phyloP scores from a whole-genome alignment of 2,888 invertebrate genomes.

The Pseudoips prasinana region DNA sequence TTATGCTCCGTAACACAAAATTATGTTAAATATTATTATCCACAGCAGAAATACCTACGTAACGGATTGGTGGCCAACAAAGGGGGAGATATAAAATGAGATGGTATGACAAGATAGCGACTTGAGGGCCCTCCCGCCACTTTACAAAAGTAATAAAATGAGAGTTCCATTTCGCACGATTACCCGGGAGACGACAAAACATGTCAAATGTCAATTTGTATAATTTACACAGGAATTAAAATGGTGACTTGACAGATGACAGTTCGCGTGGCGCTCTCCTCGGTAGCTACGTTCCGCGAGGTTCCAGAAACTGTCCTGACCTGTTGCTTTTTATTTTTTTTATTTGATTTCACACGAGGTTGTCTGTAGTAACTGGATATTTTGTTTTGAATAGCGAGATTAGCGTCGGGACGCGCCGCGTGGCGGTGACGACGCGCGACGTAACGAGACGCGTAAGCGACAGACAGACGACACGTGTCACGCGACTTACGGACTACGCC shows the following conservation, averaged over 20 bases:
- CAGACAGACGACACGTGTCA: slow-evolving; percentile 61
- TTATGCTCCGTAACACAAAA: no score
- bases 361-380: slow-evolving; percentile 52
- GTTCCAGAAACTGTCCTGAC: slow-evolving; percentile 28
- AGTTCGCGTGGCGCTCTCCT: slow-evolving; percentile 45
- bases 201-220: slow-evolving; percentile 76
- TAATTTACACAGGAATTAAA: slow-evolving; percentile 74
- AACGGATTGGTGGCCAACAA: slow-evolving; percentile 25
- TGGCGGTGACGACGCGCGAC: slow-evolving; percentile 44
- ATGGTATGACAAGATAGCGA: slow-evolving; percentile 18
- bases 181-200: slow-evolving; percentile 75
- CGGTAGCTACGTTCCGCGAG: slow-evolving; percentile 29
- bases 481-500: slow-evolving; percentile 35
- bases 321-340: slow-evolving; percentile 41
- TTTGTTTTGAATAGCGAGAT: slow-evolving; percentile 59
- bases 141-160: slow-evolving; percentile 61
- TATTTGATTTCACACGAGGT: slow-evolving; percentile 37
- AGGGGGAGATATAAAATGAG: slow-evolving; percentile 22
- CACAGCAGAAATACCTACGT: slow-evolving; percentile 1
- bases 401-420: slow-evolving; percentile 51
- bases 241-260: slow-evolving; percentile 71
- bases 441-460: slow-evolving; percentile 72
- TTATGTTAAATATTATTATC: not conserved
- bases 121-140: slow-evolving; percentile 40
- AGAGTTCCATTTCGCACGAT: slow-evolving; percentile 64